Conservation (phyloP, 1,140 invertebrate species). For the Drosophila miranda region DNA sequence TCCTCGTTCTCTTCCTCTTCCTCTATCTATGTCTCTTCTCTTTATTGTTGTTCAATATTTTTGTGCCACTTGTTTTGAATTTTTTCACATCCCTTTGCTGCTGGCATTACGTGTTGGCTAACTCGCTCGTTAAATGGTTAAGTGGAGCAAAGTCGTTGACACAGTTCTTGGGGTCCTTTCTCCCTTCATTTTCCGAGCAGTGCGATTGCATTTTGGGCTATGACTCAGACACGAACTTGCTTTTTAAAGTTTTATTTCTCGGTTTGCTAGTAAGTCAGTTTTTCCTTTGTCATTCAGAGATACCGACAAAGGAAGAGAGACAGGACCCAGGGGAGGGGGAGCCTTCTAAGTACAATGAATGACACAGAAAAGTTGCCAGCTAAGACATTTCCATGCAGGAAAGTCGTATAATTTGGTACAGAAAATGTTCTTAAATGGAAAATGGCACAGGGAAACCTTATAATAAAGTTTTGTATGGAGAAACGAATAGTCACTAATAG, state of each 20-base stretch:
- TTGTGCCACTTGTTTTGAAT: slow-evolving; percentile 77
- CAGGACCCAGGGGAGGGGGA: too few relatives aligned
- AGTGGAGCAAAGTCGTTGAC: slow-evolving; percentile 80
- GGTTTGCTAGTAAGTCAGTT: neutral
- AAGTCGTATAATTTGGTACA: neutral
- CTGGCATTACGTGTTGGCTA: slow-evolving; percentile 72
- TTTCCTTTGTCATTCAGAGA: neutral
- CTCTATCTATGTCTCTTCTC: slow-evolving; percentile 5
- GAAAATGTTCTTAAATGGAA: neutral
- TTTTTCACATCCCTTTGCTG: slow-evolving; percentile 66
- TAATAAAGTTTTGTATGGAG: too few relatives aligned
- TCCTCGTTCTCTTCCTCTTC: neutral
- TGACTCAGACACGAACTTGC: slow-evolving; percentile 56
- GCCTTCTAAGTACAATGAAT: neutral
- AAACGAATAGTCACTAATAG: too few relatives aligned
- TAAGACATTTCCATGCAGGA: neutral
- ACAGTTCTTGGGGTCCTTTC: slow-evolving; percentile 60
- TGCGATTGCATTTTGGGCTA: slow-evolving; percentile 53
- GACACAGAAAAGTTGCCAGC: neutral
- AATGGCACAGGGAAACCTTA: neutral
- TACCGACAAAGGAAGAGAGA: too few relatives aligned
- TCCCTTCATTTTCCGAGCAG: slow-evolving; percentile 6
- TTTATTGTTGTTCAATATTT: slow-evolving; percentile 76
- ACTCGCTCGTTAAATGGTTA: slow-evolving; percentile 78
- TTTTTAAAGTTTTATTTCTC: slow-evolving; percentile 22